A percentile compares a stretch with the other conserved stretches of the same genome.
These are phyloP conservation scores for Tychaedon coryphoeus DNA, from an alignment of 2,113 vertebrate species.

Conservation along the genomic window DNA sequence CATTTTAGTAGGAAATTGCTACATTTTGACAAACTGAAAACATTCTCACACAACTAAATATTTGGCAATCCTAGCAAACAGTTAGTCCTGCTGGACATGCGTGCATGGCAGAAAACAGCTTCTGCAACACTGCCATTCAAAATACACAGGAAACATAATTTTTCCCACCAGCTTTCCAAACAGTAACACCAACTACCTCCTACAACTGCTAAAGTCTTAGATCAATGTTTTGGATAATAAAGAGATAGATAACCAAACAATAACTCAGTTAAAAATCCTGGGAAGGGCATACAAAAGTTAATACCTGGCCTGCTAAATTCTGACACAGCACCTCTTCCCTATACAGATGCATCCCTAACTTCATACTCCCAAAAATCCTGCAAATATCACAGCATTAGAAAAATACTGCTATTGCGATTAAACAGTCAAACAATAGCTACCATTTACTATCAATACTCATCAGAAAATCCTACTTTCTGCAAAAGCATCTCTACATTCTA, in stretches of 20 bases:
- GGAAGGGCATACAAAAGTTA: background rate
- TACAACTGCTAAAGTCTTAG: background rate
- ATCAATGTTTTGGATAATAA: background rate
- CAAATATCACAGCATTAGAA: background rate
- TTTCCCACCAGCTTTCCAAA: background rate
- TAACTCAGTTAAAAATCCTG: background rate
- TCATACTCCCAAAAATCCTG: background rate
- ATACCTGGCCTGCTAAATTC: background rate
- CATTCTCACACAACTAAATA: background rate
- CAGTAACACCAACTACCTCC: background rate
- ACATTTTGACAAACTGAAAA: background rate
- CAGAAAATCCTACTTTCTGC: background rate
- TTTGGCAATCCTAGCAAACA: background rate
- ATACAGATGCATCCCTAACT: background rate
- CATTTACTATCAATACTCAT: rapidly evolving
- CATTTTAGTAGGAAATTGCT: background rate
- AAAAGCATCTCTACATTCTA: background rate
- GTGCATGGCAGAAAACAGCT: background rate
- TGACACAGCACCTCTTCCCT: background rate
- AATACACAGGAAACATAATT: background rate
- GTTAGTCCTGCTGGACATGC: background rate
- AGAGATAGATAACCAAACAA: background rate
- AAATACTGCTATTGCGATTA: background rate
- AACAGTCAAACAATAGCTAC: background rate
- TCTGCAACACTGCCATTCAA: background rate